These are phyloP conservation scores for Pantherophis alleghaniensis DNA, from an alignment of 2,797 vertebrate species.

Conservation along the genomic window DNA sequence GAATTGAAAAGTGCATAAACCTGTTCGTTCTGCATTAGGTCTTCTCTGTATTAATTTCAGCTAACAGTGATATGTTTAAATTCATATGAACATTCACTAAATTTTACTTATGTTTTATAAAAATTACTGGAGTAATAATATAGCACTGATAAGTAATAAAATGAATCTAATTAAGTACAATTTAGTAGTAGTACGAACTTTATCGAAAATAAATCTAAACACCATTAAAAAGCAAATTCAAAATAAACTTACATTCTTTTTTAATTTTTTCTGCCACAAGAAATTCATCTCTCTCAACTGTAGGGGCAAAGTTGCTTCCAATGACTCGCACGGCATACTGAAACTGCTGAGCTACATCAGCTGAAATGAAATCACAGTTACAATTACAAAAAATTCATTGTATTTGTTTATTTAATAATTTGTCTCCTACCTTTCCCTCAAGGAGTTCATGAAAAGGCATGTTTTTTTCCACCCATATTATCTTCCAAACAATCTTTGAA, in stretches of 20 bases:
- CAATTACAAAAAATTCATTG: background rate
- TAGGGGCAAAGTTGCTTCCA: conserved; percentile 97
- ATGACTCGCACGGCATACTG: conserved; percentile 97
- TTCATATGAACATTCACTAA: background rate
- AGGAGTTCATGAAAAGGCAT: background rate
- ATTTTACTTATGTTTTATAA: background rate
- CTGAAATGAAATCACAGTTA: conserved; percentile 68
- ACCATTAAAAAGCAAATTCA: conserved; percentile 3
- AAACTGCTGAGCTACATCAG: conserved; percentile 96
- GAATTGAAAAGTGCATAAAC: background rate
- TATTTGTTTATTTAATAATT: background rate
- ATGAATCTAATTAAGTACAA: background rate
- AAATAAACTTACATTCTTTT: conserved; percentile 87
- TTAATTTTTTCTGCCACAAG: conserved; percentile 97
- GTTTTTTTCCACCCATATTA: background rate
- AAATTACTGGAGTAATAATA: background rate
- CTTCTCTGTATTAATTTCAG: background rate
- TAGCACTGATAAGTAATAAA: background rate
- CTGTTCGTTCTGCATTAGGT: background rate
- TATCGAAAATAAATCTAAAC: background rate
- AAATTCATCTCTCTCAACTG: conserved; percentile 96
- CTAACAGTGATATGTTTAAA: background rate
- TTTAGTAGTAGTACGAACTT: background rate
- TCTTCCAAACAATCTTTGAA: background rate
- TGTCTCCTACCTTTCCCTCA: background rate